Evolutionary conservation across 2,888 invertebrate species (phyloP).

Genomic region (Matsumyia berberina): DNA sequence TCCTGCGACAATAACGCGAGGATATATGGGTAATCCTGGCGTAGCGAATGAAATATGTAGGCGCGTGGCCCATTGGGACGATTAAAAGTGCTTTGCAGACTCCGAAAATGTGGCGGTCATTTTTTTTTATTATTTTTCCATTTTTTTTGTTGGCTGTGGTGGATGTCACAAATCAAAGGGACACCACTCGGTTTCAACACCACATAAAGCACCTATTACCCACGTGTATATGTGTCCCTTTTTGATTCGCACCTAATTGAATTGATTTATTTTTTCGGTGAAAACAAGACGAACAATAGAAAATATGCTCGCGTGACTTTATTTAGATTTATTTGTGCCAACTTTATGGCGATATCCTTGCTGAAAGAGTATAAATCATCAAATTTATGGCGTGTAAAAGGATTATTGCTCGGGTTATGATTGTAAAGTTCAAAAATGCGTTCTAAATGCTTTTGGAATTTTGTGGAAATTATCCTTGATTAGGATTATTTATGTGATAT

Average conservation of each 20-base stretch:
- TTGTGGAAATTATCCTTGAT: conserved; percentile 73
- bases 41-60: conserved; percentile 69
- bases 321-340: conserved; percentile 29
- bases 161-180: conserved; percentile 11
- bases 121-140: too few species aligned
- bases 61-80: conserved; percentile 34
- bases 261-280: conserved; percentile 67
- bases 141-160: too few species aligned
- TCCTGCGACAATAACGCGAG: conserved; percentile 56
- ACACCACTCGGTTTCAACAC: not conserved
- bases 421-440: conserved; percentile 73
- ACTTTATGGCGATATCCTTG: conserved; percentile 23
- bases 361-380: conserved; percentile 56
- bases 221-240: conserved; percentile 22
- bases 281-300: conserved; percentile 25
- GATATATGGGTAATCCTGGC: conserved; percentile 47
- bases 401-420: conserved; percentile 73
- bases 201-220: conserved; percentile 1
- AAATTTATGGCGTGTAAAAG: conserved; percentile 75
- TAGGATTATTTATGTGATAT: conserved; percentile 67
- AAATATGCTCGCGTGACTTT: conserved; percentile 60
- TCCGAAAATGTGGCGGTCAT: conserved; percentile 26
- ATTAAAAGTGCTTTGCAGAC: conserved; percentile 51
- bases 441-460: conserved; percentile 69
- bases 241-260: conserved; percentile 45